Evolutionary conservation across 2,888 invertebrate genomes (phyloP), one percentile per base, ranked within the genome.

Genomic region (Mactromeris polynyma): DNA sequence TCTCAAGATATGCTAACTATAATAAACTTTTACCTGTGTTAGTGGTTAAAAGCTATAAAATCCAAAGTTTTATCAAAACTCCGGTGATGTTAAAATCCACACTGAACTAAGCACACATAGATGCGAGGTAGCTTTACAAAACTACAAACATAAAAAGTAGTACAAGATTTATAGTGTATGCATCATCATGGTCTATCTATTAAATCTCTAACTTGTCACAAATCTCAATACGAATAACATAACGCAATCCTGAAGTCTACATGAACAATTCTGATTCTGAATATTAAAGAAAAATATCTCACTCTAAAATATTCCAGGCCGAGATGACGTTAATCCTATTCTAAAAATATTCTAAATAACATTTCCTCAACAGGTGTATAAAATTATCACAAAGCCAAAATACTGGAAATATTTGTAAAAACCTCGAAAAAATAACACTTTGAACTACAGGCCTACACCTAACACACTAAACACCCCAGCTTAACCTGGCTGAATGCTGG

Each of bases 401-500:
- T 36, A 73, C 33, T 73, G 73, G 73, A 73, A 73, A 73, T 73
- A 33, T 73, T 36, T 73, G 73, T 73, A 73, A 36, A 73, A 73
- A 73, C 69, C 40, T 82, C 82, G 82, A 82, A 82, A 82, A 51
- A 58, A 82, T 64, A 38, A 69, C 69, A 82, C 36, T 40, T 64
- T 11, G 38, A 82, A 40, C 64, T 82, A 82, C 38, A 82, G 82
- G 82, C 69, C 69, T 82, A 81, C 33, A 69, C 21, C 82, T 82
- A 82, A 82, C 82, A 58, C 73, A 73, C 73, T 73, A 73, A 73
- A 33, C 36, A n/a, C 36, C 36, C 73, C 36, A 73, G 73, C 73
- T 58, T 69, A 82, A 64, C 82, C 82, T 82, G 82, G 82, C 82
- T 58, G 82, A 42, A 69, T 82, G 69, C 73, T 73, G 73, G 82